Percentiles rank a stretch among this genome's conserved stretches.
These are phyloP conservation scores for Pseudochaenichthys georgianus DNA, from an alignment of 2,797 vertebrate genomes.

Conservation along the genomic window DNA sequence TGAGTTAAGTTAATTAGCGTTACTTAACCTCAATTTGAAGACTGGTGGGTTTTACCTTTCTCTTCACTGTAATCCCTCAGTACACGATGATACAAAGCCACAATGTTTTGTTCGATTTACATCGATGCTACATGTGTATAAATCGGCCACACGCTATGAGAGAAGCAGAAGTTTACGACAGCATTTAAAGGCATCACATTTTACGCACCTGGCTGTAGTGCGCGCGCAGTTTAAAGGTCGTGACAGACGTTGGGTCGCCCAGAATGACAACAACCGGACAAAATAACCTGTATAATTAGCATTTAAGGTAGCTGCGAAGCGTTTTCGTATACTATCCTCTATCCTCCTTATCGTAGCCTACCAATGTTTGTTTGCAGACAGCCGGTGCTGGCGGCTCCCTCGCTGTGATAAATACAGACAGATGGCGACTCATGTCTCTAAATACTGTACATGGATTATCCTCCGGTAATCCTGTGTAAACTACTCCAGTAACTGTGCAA, in stretches of 20 bases:
- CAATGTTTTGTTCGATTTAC: background rate
- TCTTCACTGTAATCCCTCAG: background rate
- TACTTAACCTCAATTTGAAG: background rate
- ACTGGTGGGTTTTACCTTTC: background rate
- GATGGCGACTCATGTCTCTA: conserved; percentile 86
- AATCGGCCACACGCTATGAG: background rate
- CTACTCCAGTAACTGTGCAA: conserved; percentile 76
- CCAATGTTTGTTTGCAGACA: conserved; percentile 22
- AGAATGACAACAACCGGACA: background rate
- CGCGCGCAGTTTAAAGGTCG: conserved; percentile 64
- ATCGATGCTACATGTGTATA: background rate
- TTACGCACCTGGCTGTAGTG: conserved; percentile 23
- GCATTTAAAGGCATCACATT: conserved; percentile 47
- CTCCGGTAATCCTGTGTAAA: conserved; percentile 84
- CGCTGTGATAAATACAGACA: conserved; percentile 78
- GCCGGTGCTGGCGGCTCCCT: conserved; percentile 57
- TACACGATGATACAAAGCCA: background rate
- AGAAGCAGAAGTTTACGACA: background rate
- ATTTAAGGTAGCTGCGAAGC: rapidly evolving
- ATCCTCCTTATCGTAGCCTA: conserved; percentile 1
- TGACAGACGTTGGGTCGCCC: background rate
- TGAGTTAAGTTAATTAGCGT: conserved; percentile 3
- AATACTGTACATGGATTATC: conserved; percentile 85
- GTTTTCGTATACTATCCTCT: background rate
- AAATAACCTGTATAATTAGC: background rate